These are phyloP conservation scores for Malacoctenus gilli DNA, from an alignment of 2,797 vertebrate genomes.

Conservation along the genomic window DNA sequence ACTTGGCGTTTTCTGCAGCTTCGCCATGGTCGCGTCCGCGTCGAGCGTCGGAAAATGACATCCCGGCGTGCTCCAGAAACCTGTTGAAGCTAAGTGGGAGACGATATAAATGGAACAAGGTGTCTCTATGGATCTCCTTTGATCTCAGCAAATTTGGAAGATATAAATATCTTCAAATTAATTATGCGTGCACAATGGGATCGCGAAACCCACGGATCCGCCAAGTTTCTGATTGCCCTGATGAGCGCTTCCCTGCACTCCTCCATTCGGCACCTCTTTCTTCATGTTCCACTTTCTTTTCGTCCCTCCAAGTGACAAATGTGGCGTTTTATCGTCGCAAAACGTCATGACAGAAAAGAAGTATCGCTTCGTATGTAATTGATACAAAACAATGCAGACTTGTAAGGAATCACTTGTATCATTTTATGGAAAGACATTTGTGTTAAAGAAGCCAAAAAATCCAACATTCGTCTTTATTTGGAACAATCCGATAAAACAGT, in stretches of 20 bases:
- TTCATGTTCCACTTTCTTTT: constrained; percentile 16
- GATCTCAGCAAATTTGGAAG: constrained; percentile 65
- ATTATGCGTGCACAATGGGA: constrained; percentile 64
- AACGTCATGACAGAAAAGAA: constrained; percentile 30
- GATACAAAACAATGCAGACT: constrained; percentile 37
- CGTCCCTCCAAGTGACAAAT: background rate
- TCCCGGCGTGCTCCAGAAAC: constrained; percentile 26
- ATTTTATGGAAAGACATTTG: constrained; percentile 56
- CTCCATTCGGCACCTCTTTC: constrained; percentile 15
- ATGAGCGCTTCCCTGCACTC: constrained; percentile 24
- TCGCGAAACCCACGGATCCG: constrained; percentile 47
- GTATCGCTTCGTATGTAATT: constrained; percentile 32
- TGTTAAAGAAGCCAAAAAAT: constrained; percentile 77
- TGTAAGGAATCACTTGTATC: constrained; percentile 36
- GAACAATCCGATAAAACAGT: constrained; percentile 84
- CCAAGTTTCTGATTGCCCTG: constrained; percentile 31
- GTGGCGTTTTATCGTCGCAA: constrained; percentile 21
- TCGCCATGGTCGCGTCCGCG: no score
- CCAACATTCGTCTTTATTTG: constrained; percentile 82
- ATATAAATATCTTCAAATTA: constrained; percentile 75
- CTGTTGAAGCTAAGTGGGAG: constrained; percentile 50
- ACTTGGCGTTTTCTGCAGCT: no score
- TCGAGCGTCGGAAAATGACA: constrained; percentile 6
- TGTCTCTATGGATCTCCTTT: constrained; percentile 68
- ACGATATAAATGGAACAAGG: constrained; percentile 71